Conservation (phyloP, 2,888 invertebrate species). For the Phytoseiulus persimilis region DNA sequence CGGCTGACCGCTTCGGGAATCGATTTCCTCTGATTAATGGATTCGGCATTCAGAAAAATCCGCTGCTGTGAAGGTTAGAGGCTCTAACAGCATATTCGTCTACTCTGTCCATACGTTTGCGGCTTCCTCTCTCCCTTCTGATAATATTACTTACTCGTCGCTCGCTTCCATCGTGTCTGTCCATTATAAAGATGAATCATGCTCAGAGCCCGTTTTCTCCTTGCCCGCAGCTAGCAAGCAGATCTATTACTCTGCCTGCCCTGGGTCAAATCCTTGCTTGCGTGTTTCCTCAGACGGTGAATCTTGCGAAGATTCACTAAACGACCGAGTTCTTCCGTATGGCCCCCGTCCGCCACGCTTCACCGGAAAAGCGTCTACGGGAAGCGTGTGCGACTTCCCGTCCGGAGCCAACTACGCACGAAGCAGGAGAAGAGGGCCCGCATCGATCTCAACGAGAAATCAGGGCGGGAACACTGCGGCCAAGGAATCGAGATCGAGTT, state of each 20-base stretch:
- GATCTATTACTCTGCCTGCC: neutral
- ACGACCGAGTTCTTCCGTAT: neutral
- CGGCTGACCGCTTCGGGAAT: neutral
- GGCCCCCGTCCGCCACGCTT: neutral
- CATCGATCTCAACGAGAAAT: neutral
- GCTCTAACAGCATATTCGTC: neutral
- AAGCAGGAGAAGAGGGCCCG: neutral
- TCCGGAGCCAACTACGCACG: neutral
- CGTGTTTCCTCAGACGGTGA: neutral
- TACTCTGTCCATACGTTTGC: neutral
- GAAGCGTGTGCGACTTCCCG: neutral
- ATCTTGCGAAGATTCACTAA: neutral
- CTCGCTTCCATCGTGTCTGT: neutral
- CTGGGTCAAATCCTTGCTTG: neutral
- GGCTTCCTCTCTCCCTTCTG: neutral
- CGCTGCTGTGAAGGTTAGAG: neutral
- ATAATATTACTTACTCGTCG: neutral
- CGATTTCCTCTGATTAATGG: neutral
- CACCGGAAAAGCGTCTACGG: neutral
- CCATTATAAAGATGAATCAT: constrained; percentile 5
- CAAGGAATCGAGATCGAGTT: no score
- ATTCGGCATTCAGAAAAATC: neutral
- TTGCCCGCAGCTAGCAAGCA: neutral
- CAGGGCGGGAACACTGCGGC: no score
- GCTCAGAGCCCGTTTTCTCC: neutral